phyloP scores from a whole-genome alignment of 2,797 vertebrate genomes.

The Ara ararauna region DNA sequence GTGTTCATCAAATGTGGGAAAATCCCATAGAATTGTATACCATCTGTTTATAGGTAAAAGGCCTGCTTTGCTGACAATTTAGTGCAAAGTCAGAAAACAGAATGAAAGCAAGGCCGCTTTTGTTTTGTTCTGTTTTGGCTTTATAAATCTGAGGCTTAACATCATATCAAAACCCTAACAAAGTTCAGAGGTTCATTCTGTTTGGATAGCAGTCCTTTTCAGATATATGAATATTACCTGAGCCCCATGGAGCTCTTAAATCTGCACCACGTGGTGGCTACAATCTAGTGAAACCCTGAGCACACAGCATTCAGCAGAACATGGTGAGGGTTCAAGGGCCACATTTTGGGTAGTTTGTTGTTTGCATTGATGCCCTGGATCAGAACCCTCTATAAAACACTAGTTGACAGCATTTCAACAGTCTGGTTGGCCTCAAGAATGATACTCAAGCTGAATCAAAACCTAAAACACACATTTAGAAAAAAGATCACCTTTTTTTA shows the following conservation, averaged over 20 bases:
- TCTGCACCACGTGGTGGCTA: not conserved
- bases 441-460: not conserved
- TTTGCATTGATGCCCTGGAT: not conserved
- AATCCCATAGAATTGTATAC: slow-evolving; percentile 26
- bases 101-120: not conserved
- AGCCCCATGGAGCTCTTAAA: not conserved
- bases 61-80: slow-evolving; percentile 21
- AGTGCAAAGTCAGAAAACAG: not conserved
- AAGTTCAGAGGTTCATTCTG: slow-evolving; percentile 50
- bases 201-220: not conserved
- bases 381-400: not conserved
- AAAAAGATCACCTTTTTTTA: not conserved
- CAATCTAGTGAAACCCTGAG: not conserved
- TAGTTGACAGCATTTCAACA: not conserved
- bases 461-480: not conserved
- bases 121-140: slow-evolving; percentile 29
- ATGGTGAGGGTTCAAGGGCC: not conserved
- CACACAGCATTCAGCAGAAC: not conserved
- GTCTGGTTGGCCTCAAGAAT: not conserved
- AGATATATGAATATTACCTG: slow-evolving; percentile 7
- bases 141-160: slow-evolving; percentile 17
- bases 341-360: not conserved
- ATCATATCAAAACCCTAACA: not conserved
- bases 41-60: slow-evolving; percentile 53
- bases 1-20: slow-evolving; percentile 53